Evolutionary conservation across 2,797 vertebrate species (phyloP).

Genomic region (Acrossocheilus wenchowensis): DNA sequence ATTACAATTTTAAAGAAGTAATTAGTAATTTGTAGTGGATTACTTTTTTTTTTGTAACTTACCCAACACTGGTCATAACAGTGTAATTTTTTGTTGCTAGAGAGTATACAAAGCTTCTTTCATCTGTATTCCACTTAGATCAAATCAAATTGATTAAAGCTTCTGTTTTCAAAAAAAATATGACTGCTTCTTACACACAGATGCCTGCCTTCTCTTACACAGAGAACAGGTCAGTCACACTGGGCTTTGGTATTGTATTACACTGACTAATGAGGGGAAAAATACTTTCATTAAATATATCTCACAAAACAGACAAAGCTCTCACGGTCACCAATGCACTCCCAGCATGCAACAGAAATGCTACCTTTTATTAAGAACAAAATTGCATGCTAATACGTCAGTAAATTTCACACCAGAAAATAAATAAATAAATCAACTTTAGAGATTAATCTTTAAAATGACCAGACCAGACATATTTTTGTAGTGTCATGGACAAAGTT

Average conservation of each 20-base stretch:
- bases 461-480: no score
- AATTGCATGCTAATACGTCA: neutral
- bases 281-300: constrained; percentile 15
- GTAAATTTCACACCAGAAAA: neutral
- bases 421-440: neutral
- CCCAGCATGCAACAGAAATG: neutral
- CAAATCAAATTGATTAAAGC: neutral
- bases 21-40: no score
- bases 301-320: constrained; percentile 15
- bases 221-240: constrained; percentile 6
- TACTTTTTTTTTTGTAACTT: no score
- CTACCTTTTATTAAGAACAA: neutral
- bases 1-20: no score
- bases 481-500: no score
- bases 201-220: neutral
- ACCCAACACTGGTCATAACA: neutral
- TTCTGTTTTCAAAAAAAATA: constrained; percentile 7
- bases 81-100: neutral
- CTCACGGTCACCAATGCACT: neutral
- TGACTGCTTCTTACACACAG: neutral
- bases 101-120: neutral
- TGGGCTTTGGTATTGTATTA: neutral
- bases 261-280: neutral
- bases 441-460: no score
- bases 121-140: neutral